phyloP scores from a whole-genome alignment of 2,888 invertebrate species.

The Mactromeris polynyma region DNA sequence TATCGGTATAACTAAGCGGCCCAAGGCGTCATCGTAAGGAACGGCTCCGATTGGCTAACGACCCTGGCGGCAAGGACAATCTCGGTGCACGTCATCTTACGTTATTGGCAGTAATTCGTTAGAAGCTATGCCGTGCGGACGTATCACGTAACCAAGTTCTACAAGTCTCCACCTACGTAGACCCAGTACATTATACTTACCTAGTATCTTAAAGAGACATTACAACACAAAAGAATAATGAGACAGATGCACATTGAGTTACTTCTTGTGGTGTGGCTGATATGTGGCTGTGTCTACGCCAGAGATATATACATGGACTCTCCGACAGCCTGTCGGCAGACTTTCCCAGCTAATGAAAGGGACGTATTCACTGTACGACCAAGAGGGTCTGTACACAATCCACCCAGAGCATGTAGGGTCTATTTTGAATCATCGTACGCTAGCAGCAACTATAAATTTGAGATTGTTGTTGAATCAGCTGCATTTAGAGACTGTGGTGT shows the following conservation, averaged over 20 bases:
- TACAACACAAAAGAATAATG: not conserved
- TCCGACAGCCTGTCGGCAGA: conserved; percentile 71
- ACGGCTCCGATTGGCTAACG: too few species aligned
- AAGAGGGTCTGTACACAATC: conserved; percentile 73
- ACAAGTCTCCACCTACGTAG: too few species aligned
- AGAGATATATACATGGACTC: conserved; percentile 60
- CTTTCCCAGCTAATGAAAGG: conserved; percentile 73
- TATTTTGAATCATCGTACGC: conserved; percentile 75
- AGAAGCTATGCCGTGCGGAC: too few species aligned
- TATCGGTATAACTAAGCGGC: too few species aligned
- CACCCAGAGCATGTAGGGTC: conserved; percentile 73
- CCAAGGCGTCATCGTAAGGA: too few species aligned
- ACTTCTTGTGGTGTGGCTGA: not conserved
- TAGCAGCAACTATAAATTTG: conserved; percentile 77
- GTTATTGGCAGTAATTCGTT: too few species aligned
- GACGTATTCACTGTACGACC: conserved; percentile 70
- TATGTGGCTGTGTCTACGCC: conserved; percentile 4
- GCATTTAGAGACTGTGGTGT: conserved; percentile 78
- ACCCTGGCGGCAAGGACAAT: too few species aligned
- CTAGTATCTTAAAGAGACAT: too few species aligned
- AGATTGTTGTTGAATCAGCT: conserved; percentile 75
- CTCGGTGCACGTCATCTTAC: too few species aligned
- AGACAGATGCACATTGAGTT: not conserved
- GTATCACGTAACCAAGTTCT: too few species aligned
- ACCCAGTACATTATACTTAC: too few species aligned